A percentile compares a stretch with the other conserved stretches of the same genome.
phyloP scores from a whole-genome alignment of 2,113 vertebrate species.

The Callopanchax toddi region DNA sequence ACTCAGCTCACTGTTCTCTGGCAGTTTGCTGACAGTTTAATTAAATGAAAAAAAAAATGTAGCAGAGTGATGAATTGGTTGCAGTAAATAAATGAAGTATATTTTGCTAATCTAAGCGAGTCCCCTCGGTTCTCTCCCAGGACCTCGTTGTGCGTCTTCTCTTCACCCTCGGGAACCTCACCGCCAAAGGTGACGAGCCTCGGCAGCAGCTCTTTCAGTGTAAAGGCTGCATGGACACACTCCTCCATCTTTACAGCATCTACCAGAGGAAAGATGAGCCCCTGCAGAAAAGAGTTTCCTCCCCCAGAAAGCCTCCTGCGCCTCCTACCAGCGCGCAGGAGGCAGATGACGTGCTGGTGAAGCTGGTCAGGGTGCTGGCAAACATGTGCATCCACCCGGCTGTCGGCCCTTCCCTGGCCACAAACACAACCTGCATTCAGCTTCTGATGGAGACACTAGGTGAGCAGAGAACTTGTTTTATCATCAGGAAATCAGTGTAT shows the following conservation, averaged over 20 bases:
- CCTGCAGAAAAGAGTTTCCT: not conserved
- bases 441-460: constrained; percentile 87
- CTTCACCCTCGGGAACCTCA: constrained; percentile 93
- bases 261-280: constrained; percentile 75
- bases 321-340: constrained; percentile 60
- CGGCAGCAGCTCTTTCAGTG: constrained; percentile 82
- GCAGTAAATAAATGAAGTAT: too few relatives aligned
- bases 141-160: constrained; percentile 89
- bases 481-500: constrained; percentile 1
- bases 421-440: constrained; percentile 72
- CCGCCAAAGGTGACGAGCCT: constrained; percentile 81
- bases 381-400: constrained; percentile 87
- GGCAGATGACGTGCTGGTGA: constrained; percentile 89
- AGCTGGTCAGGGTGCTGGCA: constrained; percentile 90
- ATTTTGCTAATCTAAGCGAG: too few relatives aligned
- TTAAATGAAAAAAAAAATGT: not conserved
- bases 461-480: constrained; percentile 62
- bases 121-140: constrained; percentile 70
- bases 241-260: constrained; percentile 82
- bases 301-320: constrained; percentile 10
- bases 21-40: not conserved
- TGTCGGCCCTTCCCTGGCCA: constrained; percentile 81
- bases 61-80: not conserved
- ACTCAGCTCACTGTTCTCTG: not conserved
- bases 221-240: constrained; percentile 73